A percentile compares a stretch with the other conserved stretches of the same genome.
Conservation (phyloP, 1,140 invertebrate genomes). For the Drosophila miranda region DNA sequence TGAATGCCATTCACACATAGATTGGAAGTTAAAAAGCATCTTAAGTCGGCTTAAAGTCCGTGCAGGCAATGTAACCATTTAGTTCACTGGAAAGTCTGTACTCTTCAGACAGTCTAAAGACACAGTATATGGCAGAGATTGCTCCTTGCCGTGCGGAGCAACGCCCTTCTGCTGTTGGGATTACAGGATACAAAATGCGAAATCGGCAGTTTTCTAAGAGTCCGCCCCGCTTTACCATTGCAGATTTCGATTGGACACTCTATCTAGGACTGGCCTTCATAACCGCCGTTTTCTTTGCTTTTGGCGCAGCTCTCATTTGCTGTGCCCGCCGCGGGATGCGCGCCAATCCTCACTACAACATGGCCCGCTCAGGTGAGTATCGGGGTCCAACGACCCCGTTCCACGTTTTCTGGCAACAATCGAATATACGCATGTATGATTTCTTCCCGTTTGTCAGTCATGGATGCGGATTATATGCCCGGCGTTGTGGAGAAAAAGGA, state of each 20-base stretch:
- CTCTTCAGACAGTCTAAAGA: too few species aligned
- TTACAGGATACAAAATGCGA: conserved; percentile 39
- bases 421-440: conserved; percentile 44
- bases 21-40: conserved; percentile 42
- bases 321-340: conserved; percentile 88
- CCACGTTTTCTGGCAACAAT: conserved; percentile 72
- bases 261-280: conserved; percentile 94
- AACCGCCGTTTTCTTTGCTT: conserved; percentile 90
- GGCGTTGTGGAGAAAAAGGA: conserved; percentile 93
- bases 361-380: conserved; percentile 91
- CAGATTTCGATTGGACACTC: conserved; percentile 89
- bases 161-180: neutral
- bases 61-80: conserved; percentile 32
- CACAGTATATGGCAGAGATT: neutral
- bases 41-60: conserved; percentile 35
- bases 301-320: conserved; percentile 89
- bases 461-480: conserved; percentile 93
- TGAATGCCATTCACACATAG: conserved; percentile 56
- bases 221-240: conserved; percentile 17
- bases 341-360: conserved; percentile 92
- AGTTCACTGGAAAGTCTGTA: conserved; percentile 17
- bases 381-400: neutral
- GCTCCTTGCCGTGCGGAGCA: neutral
- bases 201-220: conserved; percentile 53
- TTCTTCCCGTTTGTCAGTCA: conserved; percentile 84